Evolutionary conservation across 2,888 invertebrate species (phyloP).

Genomic region (Nephrotoma appendiculata): DNA sequence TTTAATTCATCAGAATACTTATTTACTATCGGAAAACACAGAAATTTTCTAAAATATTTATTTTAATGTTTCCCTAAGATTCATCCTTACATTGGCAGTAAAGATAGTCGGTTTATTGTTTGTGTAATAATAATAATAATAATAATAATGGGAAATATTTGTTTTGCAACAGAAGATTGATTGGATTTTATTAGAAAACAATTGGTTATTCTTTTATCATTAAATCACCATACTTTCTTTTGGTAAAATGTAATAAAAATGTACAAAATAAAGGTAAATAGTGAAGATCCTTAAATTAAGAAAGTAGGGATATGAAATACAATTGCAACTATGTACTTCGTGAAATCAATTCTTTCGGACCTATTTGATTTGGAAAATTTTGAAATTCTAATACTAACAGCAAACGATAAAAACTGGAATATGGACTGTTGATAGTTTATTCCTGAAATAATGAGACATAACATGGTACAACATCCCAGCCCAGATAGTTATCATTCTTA

Average conservation of each 20-base stretch:
- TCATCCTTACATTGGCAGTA: background rate
- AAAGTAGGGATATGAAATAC: too few species aligned
- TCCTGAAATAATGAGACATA: too few species aligned
- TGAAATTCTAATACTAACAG: too few species aligned
- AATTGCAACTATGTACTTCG: too few species aligned
- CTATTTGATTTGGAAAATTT: too few species aligned
- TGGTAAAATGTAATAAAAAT: background rate
- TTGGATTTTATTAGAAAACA: slow-evolving; percentile 7
- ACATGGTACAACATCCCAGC: too few species aligned
- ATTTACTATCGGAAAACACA: background rate
- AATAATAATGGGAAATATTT: background rate
- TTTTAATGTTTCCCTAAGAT: background rate
- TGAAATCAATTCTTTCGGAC: too few species aligned
- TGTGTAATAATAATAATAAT: background rate
- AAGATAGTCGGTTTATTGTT: background rate
- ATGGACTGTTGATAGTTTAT: too few species aligned
- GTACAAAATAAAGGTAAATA: too few species aligned
- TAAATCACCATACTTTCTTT: slow-evolving; percentile 2
- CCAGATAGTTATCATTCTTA: too few species aligned
- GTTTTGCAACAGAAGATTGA: slow-evolving; percentile 5
- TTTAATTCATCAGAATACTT: background rate
- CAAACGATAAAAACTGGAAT: too few species aligned
- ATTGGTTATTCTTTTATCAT: slow-evolving; percentile 8
- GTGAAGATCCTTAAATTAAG: too few species aligned
- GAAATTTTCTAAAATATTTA: background rate